A percentile compares a stretch with the other conserved stretches of the same genome.
phyloP scores from a whole-genome alignment of 2,797 vertebrate species.

The Hypotaenidia okinawae region DNA sequence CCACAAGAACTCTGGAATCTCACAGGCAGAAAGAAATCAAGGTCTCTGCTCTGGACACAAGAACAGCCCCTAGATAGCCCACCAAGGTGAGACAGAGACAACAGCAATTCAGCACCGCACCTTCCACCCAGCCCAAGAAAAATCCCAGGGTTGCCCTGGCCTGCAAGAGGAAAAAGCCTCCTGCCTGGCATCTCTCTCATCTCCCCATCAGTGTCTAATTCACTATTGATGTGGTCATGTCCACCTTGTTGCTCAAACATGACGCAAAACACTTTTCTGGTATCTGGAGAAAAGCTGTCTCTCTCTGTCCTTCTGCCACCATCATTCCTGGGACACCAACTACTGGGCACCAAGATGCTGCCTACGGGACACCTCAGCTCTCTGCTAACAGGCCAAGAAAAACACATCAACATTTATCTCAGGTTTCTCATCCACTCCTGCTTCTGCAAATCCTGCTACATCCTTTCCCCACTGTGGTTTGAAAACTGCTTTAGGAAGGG shows the following conservation, averaged over 20 bases:
- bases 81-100: neutral
- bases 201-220: fast-evolving
- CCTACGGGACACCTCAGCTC: neutral
- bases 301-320: neutral
- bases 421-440: neutral
- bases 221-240: neutral
- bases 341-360: neutral
- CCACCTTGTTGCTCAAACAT: neutral
- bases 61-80: neutral
- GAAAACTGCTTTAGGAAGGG: neutral
- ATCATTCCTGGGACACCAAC: neutral
- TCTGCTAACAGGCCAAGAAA: neutral
- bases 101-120: neutral
- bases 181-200: neutral
- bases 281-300: neutral
- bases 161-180: neutral
- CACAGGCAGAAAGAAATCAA: neutral
- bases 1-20: neutral
- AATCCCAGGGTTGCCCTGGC: neutral
- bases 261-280: neutral
- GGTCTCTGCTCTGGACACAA: neutral
- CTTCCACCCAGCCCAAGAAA: neutral
- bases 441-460: neutral
- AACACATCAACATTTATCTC: neutral
- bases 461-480: fast-evolving